Percentiles rank a stretch among this genome's conserved stretches.
Conservation (phyloP, 2,113 vertebrate genomes). For the Sapayoa aenigma region DNA sequence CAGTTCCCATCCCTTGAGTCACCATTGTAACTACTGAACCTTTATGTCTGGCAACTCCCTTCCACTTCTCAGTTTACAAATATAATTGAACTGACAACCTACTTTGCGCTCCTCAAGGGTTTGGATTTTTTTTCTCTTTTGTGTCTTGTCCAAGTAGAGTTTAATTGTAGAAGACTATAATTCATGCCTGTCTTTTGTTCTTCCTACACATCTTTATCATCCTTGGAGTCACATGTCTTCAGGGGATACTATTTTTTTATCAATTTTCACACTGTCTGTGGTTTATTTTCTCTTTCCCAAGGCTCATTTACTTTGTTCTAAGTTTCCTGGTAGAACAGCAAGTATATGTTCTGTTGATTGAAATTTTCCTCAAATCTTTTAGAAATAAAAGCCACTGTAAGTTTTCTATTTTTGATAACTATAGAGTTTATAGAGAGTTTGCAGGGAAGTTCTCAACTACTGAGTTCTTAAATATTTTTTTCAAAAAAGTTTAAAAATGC, state of each 20-base stretch:
- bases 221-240: neutral
- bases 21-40: neutral
- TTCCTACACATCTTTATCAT: neutral
- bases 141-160: neutral
- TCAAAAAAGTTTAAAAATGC: neutral
- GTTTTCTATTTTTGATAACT: neutral
- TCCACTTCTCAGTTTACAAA: neutral
- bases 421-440: neutral
- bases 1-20: neutral
- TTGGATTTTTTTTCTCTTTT: neutral
- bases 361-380: neutral
- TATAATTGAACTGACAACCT: neutral
- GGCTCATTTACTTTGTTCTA: neutral
- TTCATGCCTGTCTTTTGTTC: neutral
- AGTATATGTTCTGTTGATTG: neutral
- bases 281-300: neutral
- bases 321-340: neutral
- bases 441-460: neutral
- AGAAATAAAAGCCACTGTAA: neutral
- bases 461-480: neutral
- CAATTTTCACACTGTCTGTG: neutral
- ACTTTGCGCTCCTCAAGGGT: neutral
- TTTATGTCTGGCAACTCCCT: neutral
- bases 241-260: neutral
- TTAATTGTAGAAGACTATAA: neutral